These are phyloP conservation scores for Leptura quadrifasciata DNA, from an alignment of 2,888 invertebrate genomes.

Conservation along the genomic window DNA sequence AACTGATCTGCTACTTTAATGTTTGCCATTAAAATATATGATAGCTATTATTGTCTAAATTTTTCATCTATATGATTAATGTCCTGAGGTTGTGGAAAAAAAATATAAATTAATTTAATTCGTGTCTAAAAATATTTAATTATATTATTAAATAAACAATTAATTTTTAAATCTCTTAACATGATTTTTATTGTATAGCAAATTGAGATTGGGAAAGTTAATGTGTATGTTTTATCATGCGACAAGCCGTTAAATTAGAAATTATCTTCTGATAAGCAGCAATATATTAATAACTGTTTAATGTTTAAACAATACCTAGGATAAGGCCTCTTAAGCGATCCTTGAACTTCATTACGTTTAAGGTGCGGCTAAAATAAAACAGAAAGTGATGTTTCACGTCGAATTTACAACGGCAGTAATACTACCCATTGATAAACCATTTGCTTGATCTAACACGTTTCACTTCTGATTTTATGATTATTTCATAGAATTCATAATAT, in stretches of 20 bases:
- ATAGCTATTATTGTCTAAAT: no score
- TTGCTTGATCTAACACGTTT: neutral
- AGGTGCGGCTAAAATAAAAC: conserved; percentile 1
- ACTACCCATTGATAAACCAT: neutral
- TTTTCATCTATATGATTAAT: no score
- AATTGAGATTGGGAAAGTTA: neutral
- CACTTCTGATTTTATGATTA: no score
- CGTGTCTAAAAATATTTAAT: no score
- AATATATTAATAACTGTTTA: neutral
- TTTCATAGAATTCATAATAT: no score
- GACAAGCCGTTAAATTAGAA: neutral
- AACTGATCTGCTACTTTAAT: no score
- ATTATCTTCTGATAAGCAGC: neutral
- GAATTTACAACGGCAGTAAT: neutral
- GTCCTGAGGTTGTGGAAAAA: no score
- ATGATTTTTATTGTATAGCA: neutral
- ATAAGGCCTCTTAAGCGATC: neutral
- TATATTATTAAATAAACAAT: no score
- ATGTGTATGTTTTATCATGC: neutral
- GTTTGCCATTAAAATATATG: no score
- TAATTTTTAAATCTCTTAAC: no score
- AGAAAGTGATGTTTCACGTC: neutral
- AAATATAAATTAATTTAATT: no score
- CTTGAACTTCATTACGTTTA: neutral
- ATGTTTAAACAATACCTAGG: neutral